A percentile compares a stretch with the other conserved stretches of the same genome.
Evolutionary conservation across 2,797 vertebrate genomes (phyloP).

Genomic region (Gouania willdenowi): DNA sequence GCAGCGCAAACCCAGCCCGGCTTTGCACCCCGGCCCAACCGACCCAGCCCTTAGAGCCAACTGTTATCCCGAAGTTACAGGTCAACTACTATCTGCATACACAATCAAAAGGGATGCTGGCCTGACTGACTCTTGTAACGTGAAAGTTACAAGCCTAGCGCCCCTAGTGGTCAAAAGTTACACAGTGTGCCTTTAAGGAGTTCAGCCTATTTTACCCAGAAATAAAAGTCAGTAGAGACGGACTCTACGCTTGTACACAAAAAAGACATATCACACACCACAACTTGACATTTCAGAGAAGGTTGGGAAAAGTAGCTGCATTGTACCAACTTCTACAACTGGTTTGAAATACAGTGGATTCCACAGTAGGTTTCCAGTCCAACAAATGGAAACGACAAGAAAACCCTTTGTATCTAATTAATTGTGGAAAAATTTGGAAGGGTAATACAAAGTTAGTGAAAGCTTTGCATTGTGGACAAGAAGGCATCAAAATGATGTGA

Average conservation of each 20-base stretch:
- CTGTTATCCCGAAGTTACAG: too few species aligned
- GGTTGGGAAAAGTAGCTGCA: constrained; percentile 20
- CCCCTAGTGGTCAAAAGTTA: too few species aligned
- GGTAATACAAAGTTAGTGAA: constrained; percentile 1
- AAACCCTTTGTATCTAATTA: constrained; percentile 6
- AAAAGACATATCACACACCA: constrained; percentile 25
- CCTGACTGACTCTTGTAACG: too few species aligned
- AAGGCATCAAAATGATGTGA: constrained; percentile 10
- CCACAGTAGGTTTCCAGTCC: constrained; percentile 2
- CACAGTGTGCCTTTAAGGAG: too few species aligned
- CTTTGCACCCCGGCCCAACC: too few species aligned
- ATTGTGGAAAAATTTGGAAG: not conserved
- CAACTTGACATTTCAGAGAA: constrained; percentile 40
- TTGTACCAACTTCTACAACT: constrained; percentile 18
- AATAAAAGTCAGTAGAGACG: constrained; percentile 4
- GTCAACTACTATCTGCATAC: too few species aligned
- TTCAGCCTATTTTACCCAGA: constrained; percentile 2
- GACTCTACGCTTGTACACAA: constrained; percentile 2
- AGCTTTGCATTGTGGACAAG: constrained; percentile 5
- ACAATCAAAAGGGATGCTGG: too few species aligned
- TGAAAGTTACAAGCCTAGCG: too few species aligned
- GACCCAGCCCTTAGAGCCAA: too few species aligned
- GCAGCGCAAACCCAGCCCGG: too few species aligned
- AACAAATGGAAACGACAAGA: too few species aligned
- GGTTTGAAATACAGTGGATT: constrained; percentile 5